Conservation (phyloP, 2,797 vertebrate species). For the Neomorphus geoffroyi region DNA sequence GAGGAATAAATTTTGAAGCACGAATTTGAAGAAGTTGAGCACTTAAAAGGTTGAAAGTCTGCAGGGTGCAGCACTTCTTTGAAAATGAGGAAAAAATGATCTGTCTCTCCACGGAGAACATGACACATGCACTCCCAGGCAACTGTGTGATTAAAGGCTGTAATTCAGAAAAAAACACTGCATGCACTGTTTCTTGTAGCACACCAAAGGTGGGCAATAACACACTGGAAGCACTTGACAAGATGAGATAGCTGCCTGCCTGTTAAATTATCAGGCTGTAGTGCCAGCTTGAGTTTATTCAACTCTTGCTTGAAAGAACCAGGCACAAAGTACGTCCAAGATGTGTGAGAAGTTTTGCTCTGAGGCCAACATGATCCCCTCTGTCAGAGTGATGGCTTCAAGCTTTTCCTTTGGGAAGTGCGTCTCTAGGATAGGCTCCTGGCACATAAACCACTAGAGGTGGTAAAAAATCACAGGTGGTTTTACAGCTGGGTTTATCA, state of each 20-base stretch:
- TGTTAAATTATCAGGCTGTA: background rate
- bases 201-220: fast-evolving
- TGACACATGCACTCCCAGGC: fast-evolving
- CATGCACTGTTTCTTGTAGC: background rate
- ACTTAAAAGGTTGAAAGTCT: background rate
- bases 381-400: background rate
- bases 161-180: background rate
- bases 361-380: background rate
- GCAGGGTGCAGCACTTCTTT: background rate
- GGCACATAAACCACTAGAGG: background rate
- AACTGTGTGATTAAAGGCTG: background rate
- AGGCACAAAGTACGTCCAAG: background rate
- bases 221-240: background rate
- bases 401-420: background rate
- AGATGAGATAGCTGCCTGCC: background rate
- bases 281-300: background rate
- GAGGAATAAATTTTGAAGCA: background rate
- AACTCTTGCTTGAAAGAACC: background rate
- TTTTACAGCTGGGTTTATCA: background rate
- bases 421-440: background rate
- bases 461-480: background rate
- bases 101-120: background rate
- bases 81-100: background rate
- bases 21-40: background rate
- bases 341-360: background rate